Conservation (phyloP, 2,113 vertebrate genomes). For the Lucifuga dentata region DNA sequence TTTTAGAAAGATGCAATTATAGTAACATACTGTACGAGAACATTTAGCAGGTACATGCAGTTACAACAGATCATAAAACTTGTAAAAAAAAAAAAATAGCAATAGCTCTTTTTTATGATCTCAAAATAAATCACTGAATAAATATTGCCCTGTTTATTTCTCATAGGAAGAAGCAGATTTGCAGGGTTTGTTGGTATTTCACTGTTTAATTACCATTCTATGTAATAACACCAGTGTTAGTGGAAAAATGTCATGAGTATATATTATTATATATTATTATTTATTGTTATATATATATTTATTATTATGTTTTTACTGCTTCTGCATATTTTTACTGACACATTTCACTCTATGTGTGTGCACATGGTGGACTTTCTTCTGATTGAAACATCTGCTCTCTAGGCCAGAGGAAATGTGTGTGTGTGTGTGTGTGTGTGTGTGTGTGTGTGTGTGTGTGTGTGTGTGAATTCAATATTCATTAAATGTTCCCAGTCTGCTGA, state of each 20-base stretch:
- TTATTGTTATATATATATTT: not conserved
- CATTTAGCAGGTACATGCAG: not conserved
- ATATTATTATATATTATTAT: not conserved
- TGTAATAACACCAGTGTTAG: not conserved
- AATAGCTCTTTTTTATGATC: not conserved
- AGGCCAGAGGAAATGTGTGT: constrained; percentile 6
- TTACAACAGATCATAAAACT: not conserved
- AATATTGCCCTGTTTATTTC: not conserved
- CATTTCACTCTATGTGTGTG: not conserved
- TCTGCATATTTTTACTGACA: not conserved
- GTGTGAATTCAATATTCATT: constrained; percentile 70
- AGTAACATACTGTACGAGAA: no score
- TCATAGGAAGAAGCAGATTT: not conserved
- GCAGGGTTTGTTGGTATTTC: no score
- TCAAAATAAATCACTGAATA: not conserved
- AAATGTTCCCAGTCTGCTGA: constrained; percentile 71
- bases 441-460: constrained; percentile 18
- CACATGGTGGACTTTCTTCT: not conserved
- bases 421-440: constrained; percentile 4
- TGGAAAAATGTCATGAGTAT: not conserved
- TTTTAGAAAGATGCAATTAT: no score
- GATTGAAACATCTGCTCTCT: constrained; percentile 10
- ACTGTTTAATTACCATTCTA: not conserved
- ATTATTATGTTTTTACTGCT: no score
- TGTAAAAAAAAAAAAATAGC: not conserved